Evolutionary conservation across 2,113 vertebrate genomes (phyloP).

Genomic region (Taurulus bubalis): DNA sequence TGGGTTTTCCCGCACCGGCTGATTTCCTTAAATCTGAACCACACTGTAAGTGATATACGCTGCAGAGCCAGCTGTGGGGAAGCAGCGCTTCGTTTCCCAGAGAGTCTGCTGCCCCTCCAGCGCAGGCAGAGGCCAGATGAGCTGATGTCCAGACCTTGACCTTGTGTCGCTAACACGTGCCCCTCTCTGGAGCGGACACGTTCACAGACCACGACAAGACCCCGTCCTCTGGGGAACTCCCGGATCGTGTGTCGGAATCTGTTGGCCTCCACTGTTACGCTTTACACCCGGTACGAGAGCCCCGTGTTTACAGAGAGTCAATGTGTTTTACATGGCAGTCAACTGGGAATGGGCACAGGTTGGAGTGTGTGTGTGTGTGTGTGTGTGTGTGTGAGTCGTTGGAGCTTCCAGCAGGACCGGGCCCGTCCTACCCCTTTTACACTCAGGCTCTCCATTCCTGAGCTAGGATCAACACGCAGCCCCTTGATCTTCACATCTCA

Average conservation of each 20-base stretch:
- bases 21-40: conserved; percentile 54
- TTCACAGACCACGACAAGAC: conserved; percentile 60
- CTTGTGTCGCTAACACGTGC: conserved; percentile 54
- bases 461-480: conserved; percentile 74
- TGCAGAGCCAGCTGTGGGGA: conserved; percentile 59
- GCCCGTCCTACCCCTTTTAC: conserved; percentile 64
- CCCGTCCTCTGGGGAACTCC: conserved; percentile 40
- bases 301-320: conserved; percentile 48
- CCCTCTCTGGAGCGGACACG: conserved; percentile 56
- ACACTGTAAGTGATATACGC: conserved; percentile 52
- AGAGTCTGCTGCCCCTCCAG: conserved; percentile 44
- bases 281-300: neutral
- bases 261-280: conserved; percentile 18
- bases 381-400: neutral
- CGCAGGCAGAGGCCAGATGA: conserved; percentile 55
- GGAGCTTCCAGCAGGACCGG: conserved; percentile 66
- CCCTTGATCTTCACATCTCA: conserved; percentile 75
- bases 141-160: conserved; percentile 73
- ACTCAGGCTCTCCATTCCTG: conserved; percentile 79
- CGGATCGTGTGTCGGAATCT: conserved; percentile 29
- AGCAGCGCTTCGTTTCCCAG: conserved; percentile 43
- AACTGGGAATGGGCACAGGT: conserved; percentile 73
- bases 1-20: conserved; percentile 37
- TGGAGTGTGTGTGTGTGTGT: conserved; percentile 45
- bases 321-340: conserved; percentile 71